Conservation (phyloP, 2,113 vertebrate species). For the Anhinga anhinga region DNA sequence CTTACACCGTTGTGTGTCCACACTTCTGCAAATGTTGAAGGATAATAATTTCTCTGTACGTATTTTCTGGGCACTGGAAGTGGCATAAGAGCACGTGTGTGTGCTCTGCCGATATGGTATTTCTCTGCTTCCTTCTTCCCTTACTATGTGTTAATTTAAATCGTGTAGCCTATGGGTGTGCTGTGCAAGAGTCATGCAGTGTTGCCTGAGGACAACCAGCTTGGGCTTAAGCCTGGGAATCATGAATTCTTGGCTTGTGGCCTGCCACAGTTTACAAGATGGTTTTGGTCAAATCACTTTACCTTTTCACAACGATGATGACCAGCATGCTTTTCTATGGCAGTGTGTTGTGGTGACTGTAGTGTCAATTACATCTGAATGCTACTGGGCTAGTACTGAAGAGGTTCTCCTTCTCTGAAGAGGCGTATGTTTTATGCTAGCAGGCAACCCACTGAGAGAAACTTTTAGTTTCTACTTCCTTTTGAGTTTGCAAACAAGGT, state of each 20-base stretch:
- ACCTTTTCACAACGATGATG: neutral
- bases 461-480: neutral
- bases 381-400: neutral
- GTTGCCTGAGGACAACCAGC: too few relatives aligned
- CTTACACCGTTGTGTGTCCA: neutral
- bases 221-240: neutral
- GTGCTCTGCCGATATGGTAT: neutral
- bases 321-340: neutral
- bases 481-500: neutral
- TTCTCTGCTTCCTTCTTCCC: neutral
- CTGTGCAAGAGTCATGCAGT: neutral
- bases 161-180: fast-evolving
- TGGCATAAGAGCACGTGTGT: neutral
- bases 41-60: neutral
- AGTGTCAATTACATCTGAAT: neutral
- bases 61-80: neutral
- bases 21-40: neutral
- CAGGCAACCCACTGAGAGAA: neutral
- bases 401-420: neutral
- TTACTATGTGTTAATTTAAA: neutral
- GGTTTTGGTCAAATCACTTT: neutral
- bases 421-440: neutral
- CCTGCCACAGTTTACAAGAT: neutral
- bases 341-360: neutral
- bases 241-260: neutral